A percentile compares a stretch with the other conserved stretches of the same genome.
These are phyloP conservation scores for Engraulis encrasicolus DNA, from an alignment of 2,113 vertebrate species.

Conservation along the genomic window DNA sequence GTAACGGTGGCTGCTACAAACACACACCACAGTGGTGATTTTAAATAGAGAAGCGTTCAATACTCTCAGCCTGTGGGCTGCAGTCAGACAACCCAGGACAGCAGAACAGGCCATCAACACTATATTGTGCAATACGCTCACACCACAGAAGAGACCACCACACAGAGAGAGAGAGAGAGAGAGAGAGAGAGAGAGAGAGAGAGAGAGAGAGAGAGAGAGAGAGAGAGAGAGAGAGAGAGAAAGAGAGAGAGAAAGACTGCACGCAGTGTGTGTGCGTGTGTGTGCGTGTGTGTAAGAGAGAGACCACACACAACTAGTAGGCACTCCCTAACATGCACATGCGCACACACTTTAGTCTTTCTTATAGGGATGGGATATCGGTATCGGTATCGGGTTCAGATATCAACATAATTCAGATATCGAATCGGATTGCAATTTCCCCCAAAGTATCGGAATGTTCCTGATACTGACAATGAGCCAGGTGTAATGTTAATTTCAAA, in stretches of 20 bases:
- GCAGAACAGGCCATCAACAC: neutral
- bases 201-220: neutral
- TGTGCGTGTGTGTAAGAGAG: neutral
- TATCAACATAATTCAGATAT: too few relatives aligned
- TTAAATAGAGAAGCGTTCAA: neutral
- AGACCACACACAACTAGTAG: too few relatives aligned
- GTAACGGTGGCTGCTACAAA: neutral
- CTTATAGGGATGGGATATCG: too few relatives aligned
- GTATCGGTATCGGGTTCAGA: too few relatives aligned
- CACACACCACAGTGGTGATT: neutral
- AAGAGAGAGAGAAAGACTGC: neutral
- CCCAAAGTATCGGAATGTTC: too few relatives aligned
- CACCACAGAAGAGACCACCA: neutral
- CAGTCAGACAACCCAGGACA: neutral
- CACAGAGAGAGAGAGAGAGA: neutral
- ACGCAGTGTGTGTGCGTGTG: neutral
- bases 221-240: neutral
- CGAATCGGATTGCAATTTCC: too few relatives aligned
- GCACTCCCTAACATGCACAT: too few relatives aligned
- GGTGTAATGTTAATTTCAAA: too few relatives aligned
- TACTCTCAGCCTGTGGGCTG: neutral
- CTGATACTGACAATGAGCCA: too few relatives aligned
- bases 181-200: neutral
- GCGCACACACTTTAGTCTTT: too few relatives aligned
- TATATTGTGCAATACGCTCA: neutral